Evolutionary conservation across 2,888 invertebrate genomes (phyloP), one percentile per base, ranked within the genome.

Genomic region (Sphaeridia pumilis): DNA sequence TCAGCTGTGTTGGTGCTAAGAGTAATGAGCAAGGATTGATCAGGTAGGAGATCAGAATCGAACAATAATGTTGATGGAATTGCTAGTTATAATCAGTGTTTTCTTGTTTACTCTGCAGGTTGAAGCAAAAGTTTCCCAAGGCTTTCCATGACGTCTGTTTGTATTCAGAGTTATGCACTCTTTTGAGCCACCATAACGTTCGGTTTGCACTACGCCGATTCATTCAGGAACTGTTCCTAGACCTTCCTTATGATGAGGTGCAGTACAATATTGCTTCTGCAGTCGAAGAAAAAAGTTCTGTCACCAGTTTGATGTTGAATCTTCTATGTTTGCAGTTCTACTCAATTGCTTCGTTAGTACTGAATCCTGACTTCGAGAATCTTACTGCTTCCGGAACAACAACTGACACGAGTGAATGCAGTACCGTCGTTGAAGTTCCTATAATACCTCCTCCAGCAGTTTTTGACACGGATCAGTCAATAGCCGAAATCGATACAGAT

Each of bases 151-250:
- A 89, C 68, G 75, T 87, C 55, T 95, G 95, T 71, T 77, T 94
- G 20, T 95, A 90, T 73, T 92, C 90, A 0, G 94, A 95, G 70
- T 83, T 92, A 14, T 84, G 87, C 69, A 80, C 80, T 57, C 75
- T 87, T 52, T 74, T 94, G 52, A 80, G 85, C 0, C 78, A 80
- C 49, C 84, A 83, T 69, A 82, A 84, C 41, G 92, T 88, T 71
- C 80, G 89, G 67, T 74, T 92, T 67, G 78, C 80, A 57, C 83
- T 89, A 2, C 77, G 94, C 12, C 78, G 90, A 52, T 88, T 93
- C 71, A 74, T 95, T 27, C 94, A 95, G 70, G 95, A 95, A 70
- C 75, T 95, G 34, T 95, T 95, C 71, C 76, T 88, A 47, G 94
- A 94, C 68, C 76, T 87, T 24, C 75, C 77, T 67, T 88, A 86